Evolutionary conservation across 2,888 invertebrate species (phyloP).

Genomic region (Orthosia cruda): DNA sequence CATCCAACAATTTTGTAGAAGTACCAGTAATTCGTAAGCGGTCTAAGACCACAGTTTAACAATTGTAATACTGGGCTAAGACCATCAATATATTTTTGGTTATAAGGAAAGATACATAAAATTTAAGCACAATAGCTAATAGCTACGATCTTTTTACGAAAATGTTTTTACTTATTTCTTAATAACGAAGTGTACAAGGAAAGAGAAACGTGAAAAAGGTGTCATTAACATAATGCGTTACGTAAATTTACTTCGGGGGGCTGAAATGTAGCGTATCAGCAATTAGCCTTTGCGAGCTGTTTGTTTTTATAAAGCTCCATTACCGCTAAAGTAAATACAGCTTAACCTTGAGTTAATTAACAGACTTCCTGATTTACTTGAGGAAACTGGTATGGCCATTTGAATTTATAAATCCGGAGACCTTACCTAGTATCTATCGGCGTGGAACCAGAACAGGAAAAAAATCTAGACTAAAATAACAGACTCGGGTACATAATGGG

Average conservation of each 20-base stretch:
- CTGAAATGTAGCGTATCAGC: slow-evolving; percentile 42
- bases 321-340: slow-evolving; percentile 40
- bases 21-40: not conserved
- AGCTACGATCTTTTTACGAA: not conserved
- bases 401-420: not conserved
- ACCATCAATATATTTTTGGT: not conserved
- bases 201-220: slow-evolving; percentile 23
- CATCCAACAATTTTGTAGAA: too few species aligned
- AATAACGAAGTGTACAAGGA: slow-evolving; percentile 21
- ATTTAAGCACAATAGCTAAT: not conserved
- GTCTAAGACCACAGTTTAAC: not conserved
- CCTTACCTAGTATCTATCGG: too few species aligned
- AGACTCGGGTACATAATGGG: too few species aligned
- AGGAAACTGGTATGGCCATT: too few species aligned
- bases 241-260: slow-evolving; percentile 40
- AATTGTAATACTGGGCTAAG: too few species aligned
- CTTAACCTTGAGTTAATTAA: slow-evolving; percentile 8
- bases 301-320: slow-evolving; percentile 44
- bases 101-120: not conserved
- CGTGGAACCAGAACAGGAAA: too few species aligned
- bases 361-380: slow-evolving; percentile 1
- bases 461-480: too few species aligned
- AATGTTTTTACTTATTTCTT: slow-evolving; percentile 21
- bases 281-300: slow-evolving; percentile 16
- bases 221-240: slow-evolving; percentile 42